A percentile compares a stretch with the other conserved stretches of the same genome.
Conservation (phyloP, 2,113 vertebrate species). For the Carlito syrichta region DNA sequence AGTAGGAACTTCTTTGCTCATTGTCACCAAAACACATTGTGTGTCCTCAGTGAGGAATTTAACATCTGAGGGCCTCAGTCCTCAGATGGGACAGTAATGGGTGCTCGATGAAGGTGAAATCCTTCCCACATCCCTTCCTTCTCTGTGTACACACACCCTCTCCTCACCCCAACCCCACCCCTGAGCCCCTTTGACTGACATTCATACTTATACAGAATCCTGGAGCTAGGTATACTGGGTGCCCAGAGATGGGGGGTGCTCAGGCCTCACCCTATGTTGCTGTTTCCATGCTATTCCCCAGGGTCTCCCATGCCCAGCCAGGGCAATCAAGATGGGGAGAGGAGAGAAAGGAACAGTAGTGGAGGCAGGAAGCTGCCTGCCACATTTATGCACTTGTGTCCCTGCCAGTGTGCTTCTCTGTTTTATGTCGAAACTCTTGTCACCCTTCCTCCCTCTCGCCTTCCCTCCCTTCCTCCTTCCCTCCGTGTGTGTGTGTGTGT, state of each 20-base stretch:
- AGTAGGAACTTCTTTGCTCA: not conserved
- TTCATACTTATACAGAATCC: not conserved
- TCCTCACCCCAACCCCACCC: not conserved
- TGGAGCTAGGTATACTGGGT: not conserved
- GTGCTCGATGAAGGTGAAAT: not conserved
- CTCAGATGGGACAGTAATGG: not conserved
- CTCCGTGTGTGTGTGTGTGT: not conserved
- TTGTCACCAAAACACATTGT: not conserved
- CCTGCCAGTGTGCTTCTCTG: not conserved
- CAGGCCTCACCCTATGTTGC: not conserved
- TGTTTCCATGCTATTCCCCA: not conserved
- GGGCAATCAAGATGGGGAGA: not conserved
- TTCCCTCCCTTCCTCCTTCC: not conserved
- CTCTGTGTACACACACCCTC: not conserved
- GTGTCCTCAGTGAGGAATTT: not conserved
- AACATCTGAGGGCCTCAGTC: not conserved
- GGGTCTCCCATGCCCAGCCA: not conserved
- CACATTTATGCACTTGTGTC: fast-evolving
- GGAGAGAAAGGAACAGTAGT: fast-evolving
- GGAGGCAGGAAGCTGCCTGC: not conserved
- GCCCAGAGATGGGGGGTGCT: not conserved
- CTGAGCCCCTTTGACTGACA: not conserved
- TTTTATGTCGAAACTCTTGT: not conserved
- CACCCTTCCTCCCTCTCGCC: not conserved
- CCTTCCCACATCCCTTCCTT: too few relatives aligned